Percentiles rank a stretch among this genome's conserved stretches.
phyloP scores from a whole-genome alignment of 64 coral and sea anemone species.

The Porites lutea region DNA sequence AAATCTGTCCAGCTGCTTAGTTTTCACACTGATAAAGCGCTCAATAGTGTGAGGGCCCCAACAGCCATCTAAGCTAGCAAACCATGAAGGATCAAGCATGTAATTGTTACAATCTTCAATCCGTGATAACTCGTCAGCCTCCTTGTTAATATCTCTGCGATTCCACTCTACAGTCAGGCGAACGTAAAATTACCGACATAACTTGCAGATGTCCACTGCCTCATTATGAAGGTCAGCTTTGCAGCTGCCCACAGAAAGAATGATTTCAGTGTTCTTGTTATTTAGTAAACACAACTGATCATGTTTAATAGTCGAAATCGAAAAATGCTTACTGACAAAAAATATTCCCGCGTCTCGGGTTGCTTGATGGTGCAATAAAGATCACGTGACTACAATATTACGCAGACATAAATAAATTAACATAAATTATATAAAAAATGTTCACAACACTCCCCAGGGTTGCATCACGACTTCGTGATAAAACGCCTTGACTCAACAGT shows the following conservation, averaged over 20 bases:
- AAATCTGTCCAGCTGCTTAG: constrained; percentile 36
- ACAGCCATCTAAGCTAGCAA: not conserved
- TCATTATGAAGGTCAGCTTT: not conserved
- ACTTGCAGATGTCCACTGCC: constrained; percentile 2
- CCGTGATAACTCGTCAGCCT: not conserved
- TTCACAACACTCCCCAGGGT: no score
- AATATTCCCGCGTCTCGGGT: no score
- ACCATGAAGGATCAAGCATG: constrained; percentile 16
- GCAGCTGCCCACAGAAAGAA: not conserved
- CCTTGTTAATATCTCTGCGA: constrained; percentile 3
- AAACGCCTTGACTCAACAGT: no score
- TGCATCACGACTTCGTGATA: no score
- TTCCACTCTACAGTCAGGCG: constrained; percentile 30
- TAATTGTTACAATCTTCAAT: constrained; percentile 36
- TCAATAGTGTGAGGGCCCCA: constrained; percentile 42
- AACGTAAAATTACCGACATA: not conserved
- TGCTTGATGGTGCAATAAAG: no score
- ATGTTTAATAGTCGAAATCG: no score
- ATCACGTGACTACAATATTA: no score
- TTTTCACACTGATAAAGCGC: constrained; percentile 14
- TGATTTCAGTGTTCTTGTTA: constrained; percentile 11
- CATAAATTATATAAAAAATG: no score
- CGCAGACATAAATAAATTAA: no score
- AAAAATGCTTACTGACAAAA: no score
- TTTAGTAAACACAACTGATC: no score